Base-by-base conservation (phyloP, 2,797 vertebrate genomes). In the Rhinatrema bivittatum region DNA sequence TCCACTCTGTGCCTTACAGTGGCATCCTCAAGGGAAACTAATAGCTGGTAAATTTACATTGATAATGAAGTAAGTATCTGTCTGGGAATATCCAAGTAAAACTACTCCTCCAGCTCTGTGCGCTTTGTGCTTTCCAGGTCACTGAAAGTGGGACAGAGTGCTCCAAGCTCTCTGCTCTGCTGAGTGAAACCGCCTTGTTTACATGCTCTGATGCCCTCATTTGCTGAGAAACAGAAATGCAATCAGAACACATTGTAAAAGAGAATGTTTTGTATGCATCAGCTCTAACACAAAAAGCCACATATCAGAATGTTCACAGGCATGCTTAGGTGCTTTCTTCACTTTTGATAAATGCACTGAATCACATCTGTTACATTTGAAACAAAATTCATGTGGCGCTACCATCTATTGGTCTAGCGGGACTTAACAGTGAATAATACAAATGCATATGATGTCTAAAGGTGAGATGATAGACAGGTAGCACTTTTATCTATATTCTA, bases 61-160 rank as follows among this genome's bases (percentile, higher is more conserved):
- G 29, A 40, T 69, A 56, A 58, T 49, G 11, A 64, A 55, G 14
- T 32, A 44, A 26, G 21, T 36, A 36, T 50, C 46, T 67, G 28
- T 30, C 36, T 36, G 51, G 9, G 41, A 39, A 42, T 53, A 53
- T 16, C 42, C 5, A 19, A n/a, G 16, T 32, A 54, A 46, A 43
- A 10, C 1, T 14, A 31, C 20, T 6, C 5, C 14, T 50, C 20
- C 29, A 42, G n/a, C 12, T 57, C 36, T 36, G 5, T 21, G 46
- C 22, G 17, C 24, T 48, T 53, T 23, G 6, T 58, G 29, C 16
- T 71, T 79, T 76, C 41, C 62, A 69, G 65, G 60, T 73, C 68
- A 78, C 34, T 62, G 46, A 59, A 72, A 74, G 65, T 36, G 48
- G 52, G 40, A 61, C 54, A 60, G 41, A 68, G 62, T 41, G 56